These are phyloP conservation scores for Kuschelorhynchus macadamiae DNA, from an alignment of 2,888 invertebrate genomes.

Conservation along the genomic window DNA sequence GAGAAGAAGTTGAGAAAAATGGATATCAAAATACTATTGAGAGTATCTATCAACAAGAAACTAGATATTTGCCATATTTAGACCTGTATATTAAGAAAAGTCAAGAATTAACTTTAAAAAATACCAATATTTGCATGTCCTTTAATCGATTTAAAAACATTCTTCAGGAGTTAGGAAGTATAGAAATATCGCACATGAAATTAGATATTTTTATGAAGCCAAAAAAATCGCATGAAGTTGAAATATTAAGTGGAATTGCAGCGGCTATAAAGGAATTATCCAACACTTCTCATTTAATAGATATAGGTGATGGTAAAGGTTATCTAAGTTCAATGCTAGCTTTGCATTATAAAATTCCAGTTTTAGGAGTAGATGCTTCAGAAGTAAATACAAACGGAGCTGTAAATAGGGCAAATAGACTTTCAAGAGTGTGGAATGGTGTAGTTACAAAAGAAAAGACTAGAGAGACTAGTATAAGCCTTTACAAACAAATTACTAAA, in stretches of 20 bases:
- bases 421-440: conserved; percentile 67
- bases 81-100: conserved; percentile 59
- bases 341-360: conserved; percentile 78
- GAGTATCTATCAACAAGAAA: conserved; percentile 69
- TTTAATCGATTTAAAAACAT: conserved; percentile 66
- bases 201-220: conserved; percentile 82
- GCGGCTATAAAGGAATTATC: conserved; percentile 69
- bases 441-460: conserved; percentile 53
- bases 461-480: conserved; percentile 53
- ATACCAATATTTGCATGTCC: conserved; percentile 68
- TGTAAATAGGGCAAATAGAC: conserved; percentile 70
- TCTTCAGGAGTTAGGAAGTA: conserved; percentile 63
- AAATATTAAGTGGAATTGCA: conserved; percentile 75
- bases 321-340: conserved; percentile 84
- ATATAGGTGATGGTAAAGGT: conserved; percentile 92
- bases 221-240: conserved; percentile 88
- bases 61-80: conserved; percentile 55
- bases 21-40: conserved; percentile 69
- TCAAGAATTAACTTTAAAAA: conserved; percentile 61
- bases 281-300: conserved; percentile 74
- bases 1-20: conserved; percentile 68
- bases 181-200: conserved; percentile 63
- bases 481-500: conserved; percentile 75
- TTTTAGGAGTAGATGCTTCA: conserved; percentile 87
- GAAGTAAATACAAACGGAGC: conserved; percentile 78